Conservation (phyloP, 2,113 vertebrate genomes). For the Ceyx melanurus region DNA sequence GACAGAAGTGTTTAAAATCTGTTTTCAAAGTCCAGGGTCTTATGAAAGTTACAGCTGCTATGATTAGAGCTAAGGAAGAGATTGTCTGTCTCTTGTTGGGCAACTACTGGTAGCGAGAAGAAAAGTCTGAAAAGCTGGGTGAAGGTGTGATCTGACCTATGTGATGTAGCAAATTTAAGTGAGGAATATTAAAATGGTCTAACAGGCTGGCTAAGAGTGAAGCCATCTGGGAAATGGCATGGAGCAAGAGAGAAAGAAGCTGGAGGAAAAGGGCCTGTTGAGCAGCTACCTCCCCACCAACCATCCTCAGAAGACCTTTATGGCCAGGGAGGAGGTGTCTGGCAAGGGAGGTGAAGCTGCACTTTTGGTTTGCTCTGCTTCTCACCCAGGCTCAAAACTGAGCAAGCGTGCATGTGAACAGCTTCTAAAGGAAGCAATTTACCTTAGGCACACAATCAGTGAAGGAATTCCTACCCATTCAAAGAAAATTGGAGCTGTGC, state of each 20-base stretch:
- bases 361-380: background rate
- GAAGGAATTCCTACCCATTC: slow-evolving; percentile 43
- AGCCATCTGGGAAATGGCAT: background rate
- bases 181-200: background rate
- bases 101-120: background rate
- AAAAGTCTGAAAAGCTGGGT: background rate
- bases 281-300: accelerated
- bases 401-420: background rate
- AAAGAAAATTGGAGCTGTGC: background rate
- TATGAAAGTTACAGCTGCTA: background rate
- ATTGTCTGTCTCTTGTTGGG: background rate
- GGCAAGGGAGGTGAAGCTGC: background rate
- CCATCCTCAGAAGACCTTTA: accelerated
- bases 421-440: slow-evolving; percentile 58
- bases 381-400: background rate
- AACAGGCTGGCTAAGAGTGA: background rate
- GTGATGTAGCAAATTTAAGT: background rate
- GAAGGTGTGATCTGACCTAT: background rate
- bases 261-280: background rate
- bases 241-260: background rate
- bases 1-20: background rate
- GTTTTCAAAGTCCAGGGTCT: background rate
- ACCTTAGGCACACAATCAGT: slow-evolving; percentile 51
- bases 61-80: background rate
- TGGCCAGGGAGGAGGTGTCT: background rate